Evolutionary conservation across 2,113 vertebrate genomes (phyloP), one percentile per base, ranked within the genome.

Genomic region (Sarotherodon lohbergeri): DNA sequence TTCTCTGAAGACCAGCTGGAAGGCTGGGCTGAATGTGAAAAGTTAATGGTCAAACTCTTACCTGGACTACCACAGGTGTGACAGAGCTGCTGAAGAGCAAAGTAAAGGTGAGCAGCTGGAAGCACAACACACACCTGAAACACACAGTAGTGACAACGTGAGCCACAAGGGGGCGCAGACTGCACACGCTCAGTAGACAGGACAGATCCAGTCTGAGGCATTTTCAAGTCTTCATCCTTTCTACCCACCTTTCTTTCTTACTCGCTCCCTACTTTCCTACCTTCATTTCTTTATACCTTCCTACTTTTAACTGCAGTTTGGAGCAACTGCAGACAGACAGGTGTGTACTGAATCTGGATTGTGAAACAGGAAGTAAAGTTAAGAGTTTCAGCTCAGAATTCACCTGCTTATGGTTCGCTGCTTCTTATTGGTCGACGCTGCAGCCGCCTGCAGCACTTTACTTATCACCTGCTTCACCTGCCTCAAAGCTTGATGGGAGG

Each of bases 21-120:
- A 46, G 22, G 71, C 24, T 76, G 71, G 29, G 46, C 24, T 29
- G 24, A 76, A 76, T 46, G 17, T 48, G 4, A 50, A 11, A 17
- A 29, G 3, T 32, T 29, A 29, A 50, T 19, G 1, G 11, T 39
- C 16, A 9, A 68, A 39, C 24, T 80, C 96, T 96, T 88, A 99
- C 98, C 97, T 98, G 95, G 68, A 98, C 91, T 29, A 99, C 86
- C 4, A 96, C 59, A 5, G 98, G 98, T 48, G 94, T 10, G 55
- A 93, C 22, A 63, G 97, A 95, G 29, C 83, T 81, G 11, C 88
- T 85, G 1, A 97, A 98, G 76, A 95, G 96, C 91, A 99, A 93
- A 14, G 98, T 97, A 94, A 99, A 98, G 29, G 98, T 99, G 83
- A 99, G 83, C 94, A 98, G 95, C 90, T 99, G 98, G 96, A 98